Evolutionary conservation across 2,113 vertebrate genomes (phyloP).

Genomic region (Etheostoma cragini): DNA sequence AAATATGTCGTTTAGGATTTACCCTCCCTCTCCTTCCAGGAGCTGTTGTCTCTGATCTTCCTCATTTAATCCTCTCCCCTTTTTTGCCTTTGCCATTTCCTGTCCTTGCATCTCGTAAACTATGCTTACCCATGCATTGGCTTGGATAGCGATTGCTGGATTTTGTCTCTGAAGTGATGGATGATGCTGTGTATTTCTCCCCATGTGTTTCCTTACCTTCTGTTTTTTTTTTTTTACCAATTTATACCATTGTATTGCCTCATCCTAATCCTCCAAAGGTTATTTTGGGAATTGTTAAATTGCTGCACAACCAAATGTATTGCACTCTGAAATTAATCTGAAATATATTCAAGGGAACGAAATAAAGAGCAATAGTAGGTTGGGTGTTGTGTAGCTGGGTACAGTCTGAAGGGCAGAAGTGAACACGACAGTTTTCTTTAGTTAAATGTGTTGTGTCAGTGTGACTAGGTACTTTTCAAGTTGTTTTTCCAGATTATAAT

Average conservation of each 20-base stretch:
- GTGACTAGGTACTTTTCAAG: background rate
- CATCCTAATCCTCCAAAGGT: background rate
- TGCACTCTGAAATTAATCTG: background rate
- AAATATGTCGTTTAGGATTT: constrained; percentile 1
- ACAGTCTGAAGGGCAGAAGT: background rate
- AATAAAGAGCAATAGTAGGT: background rate
- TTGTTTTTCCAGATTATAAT: background rate
- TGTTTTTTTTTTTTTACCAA: background rate
- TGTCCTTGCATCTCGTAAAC: background rate
- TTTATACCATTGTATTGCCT: background rate
- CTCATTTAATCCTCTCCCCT: background rate
- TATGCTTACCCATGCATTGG: background rate
- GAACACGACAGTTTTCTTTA: too few relatives aligned
- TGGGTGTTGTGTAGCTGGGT: background rate
- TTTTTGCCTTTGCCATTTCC: background rate
- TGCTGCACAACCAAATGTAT: background rate
- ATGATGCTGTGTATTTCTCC: background rate
- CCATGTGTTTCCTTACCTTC: background rate
- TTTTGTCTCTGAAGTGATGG: background rate
- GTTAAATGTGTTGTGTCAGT: background rate
- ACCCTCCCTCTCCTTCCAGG: background rate
- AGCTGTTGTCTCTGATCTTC: background rate
- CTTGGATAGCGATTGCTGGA: background rate
- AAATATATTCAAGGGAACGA: background rate
- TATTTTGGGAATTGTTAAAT: background rate